These are phyloP conservation scores for Agrotis ipsilon DNA, from an alignment of 2,888 invertebrate genomes.

Conservation along the genomic window DNA sequence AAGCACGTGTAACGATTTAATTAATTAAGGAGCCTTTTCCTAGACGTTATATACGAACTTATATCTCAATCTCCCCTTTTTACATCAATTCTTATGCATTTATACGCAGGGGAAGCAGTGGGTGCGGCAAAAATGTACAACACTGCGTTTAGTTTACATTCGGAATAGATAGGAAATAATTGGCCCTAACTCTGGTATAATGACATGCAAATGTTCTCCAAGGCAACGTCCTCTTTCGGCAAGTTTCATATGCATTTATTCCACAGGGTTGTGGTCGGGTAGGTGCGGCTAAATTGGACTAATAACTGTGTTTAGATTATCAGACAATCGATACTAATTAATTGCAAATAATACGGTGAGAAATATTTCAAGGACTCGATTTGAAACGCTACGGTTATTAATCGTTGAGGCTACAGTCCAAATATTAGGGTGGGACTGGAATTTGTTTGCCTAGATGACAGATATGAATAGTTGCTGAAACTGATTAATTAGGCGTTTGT, in stretches of 20 bases:
- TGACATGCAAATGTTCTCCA: slow-evolving; percentile 30
- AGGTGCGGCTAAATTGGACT: slow-evolving; percentile 38
- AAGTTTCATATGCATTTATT: slow-evolving; percentile 50
- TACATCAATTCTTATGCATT: slow-evolving; percentile 46
- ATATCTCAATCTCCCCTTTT: slow-evolving; percentile 44
- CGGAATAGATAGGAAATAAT: slow-evolving; percentile 35
- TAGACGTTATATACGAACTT: slow-evolving; percentile 13
- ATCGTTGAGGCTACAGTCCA: slow-evolving; percentile 28
- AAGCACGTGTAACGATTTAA: slow-evolving; percentile 55
- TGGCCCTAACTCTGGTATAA: slow-evolving; percentile 36
- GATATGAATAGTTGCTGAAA: slow-evolving; percentile 40
- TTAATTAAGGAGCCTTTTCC: slow-evolving; percentile 59
- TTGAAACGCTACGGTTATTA: slow-evolving; percentile 42
- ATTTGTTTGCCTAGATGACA: slow-evolving; percentile 41
- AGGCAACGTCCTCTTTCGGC: slow-evolving; percentile 38
- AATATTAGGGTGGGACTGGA: slow-evolving; percentile 47
- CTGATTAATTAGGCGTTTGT: slow-evolving; percentile 18
- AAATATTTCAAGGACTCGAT: slow-evolving; percentile 53
- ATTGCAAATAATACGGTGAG: slow-evolving; percentile 54
- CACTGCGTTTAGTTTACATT: slow-evolving; percentile 35
- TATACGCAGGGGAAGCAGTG: slow-evolving; percentile 38
- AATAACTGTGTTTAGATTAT: slow-evolving; percentile 47
- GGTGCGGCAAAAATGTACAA: slow-evolving; percentile 41
- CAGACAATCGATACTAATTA: slow-evolving; percentile 61
- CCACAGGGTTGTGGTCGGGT: slow-evolving; percentile 35